phyloP scores from a whole-genome alignment of 2,797 vertebrate species.

The Avahi laniger region DNA sequence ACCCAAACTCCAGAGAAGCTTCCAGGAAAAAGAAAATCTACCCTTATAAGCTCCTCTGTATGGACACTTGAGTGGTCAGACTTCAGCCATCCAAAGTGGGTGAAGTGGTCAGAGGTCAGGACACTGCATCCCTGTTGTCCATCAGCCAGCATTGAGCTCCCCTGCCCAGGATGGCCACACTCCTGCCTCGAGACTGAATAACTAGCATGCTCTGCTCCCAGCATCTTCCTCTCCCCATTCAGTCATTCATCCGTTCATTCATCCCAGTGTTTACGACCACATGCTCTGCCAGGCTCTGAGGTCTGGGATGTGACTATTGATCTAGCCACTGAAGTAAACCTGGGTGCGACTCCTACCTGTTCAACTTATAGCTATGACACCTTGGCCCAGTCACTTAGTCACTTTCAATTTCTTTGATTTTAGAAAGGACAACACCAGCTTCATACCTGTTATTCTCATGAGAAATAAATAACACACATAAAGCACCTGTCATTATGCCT shows the following conservation, averaged over 20 bases:
- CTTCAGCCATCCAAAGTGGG: not conserved
- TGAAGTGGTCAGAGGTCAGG: not conserved
- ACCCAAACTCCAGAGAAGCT: not conserved
- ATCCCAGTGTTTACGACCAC: not conserved
- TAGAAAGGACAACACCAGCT: not conserved
- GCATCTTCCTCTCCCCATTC: not conserved
- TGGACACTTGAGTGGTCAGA: not conserved
- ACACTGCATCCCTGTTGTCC: not conserved
- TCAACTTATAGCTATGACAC: not conserved
- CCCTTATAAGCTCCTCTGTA: not conserved
- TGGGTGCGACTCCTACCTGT: not conserved
- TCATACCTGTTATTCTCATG: not conserved
- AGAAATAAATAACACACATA: not conserved
- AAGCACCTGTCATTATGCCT: not conserved
- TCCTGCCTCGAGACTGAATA: not conserved
- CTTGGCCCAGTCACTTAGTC: not conserved
- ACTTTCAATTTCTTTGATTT: not conserved
- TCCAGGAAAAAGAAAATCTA: not conserved
- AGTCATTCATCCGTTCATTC: not conserved
- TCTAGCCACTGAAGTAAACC: not conserved
- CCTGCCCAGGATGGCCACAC: not conserved
- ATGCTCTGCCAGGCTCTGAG: not conserved
- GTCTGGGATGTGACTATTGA: not conserved
- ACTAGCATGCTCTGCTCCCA: not conserved
- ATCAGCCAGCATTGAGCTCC: not conserved